Evolutionary conservation across 2,888 invertebrate genomes (phyloP).

Genomic region (Junonia oenone): DNA sequence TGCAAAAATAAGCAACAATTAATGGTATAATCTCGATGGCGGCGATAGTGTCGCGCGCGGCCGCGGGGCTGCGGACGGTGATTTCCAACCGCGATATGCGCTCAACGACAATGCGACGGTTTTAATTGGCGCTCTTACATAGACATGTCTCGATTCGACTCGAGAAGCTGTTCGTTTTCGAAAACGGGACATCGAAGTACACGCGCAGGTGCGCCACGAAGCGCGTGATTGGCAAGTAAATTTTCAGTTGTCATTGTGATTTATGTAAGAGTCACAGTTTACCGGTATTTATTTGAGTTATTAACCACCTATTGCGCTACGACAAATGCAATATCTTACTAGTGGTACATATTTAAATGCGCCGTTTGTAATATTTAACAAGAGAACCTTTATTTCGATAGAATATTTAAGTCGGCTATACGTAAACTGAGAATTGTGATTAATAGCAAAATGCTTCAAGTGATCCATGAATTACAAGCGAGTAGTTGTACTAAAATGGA

Average conservation of each 20-base stretch:
- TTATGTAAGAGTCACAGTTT: conserved; percentile 27
- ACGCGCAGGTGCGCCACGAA: conserved; percentile 38
- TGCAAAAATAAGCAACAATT: conserved; percentile 59
- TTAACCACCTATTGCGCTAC: conserved; percentile 19
- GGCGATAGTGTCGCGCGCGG: conserved; percentile 33
- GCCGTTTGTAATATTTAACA: background rate
- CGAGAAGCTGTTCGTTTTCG: conserved; percentile 36
- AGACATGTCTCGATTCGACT: conserved; percentile 36
- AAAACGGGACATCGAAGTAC: conserved; percentile 34
- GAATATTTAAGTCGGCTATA: background rate
- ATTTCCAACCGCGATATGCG: conserved; percentile 37
- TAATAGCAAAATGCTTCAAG: conserved; percentile 3
- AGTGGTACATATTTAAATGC: background rate
- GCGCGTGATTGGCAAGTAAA: conserved; percentile 33
- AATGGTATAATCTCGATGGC: conserved; percentile 45
- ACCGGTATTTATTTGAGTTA: conserved; percentile 20
- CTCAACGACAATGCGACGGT: conserved; percentile 44
- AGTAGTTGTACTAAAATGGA: conserved; percentile 24
- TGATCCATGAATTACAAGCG: conserved; percentile 24
- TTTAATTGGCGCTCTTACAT: conserved; percentile 55
- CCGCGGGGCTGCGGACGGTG: conserved; percentile 23
- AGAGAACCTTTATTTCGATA: background rate
- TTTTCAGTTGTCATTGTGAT: conserved; percentile 35
- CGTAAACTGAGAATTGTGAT: background rate
- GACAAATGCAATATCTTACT: background rate